Base-by-base conservation (phyloP, 53 echinoderm and acorn worm genomes). In the Echinarachnius parma region DNA sequence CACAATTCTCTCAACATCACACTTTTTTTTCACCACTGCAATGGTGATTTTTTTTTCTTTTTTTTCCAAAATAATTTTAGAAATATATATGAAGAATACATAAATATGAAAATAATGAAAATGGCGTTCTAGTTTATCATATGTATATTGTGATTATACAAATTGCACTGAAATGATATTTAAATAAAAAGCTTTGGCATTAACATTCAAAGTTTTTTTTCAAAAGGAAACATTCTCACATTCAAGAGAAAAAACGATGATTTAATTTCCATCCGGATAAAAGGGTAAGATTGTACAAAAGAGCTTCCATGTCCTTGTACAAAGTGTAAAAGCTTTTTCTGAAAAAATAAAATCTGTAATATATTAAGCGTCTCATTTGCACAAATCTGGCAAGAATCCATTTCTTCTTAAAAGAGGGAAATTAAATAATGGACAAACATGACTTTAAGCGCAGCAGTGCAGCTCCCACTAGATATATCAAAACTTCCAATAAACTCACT, bases 391-490 rank as follows among this genome's bases (percentile, higher is more conserved):
- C 70, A 70, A 70, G 70, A 70, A 70, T 70, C 53, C 54, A 53
- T 36, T 53, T 35, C 70, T 34, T 13, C 5, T n/a, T n/a, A n/a
- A n/a, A n/a, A 21, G 21, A 70, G 54, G 70, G 54, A 70, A 70
- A 70, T 64, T 75, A 75, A 82, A 75, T 75, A 82, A 34, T 75
- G 82, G 75, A 82, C 63, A 52, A 25, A 69, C 50, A 36, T 25
- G 21, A 62, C 44, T 42, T 62, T 44, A n/a, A n/a, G n/a, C n/a
- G n/a, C n/a, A n/a, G n/a, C n/a, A n/a, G n/a, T n/a, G n/a, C n/a
- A n/a, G n/a, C n/a, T n/a, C n/a, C n/a, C n/a, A n/a, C n/a, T n/a
- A n/a, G n/a, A n/a, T n/a, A n/a, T n/a, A n/a, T n/a, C n/a, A n/a
- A 25, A 24, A 13, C 20, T 44, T 63, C 63, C 19, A 21, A 19